phyloP scores from a whole-genome alignment of 2,113 vertebrate genomes.

The Gopherus flavomarginatus region DNA sequence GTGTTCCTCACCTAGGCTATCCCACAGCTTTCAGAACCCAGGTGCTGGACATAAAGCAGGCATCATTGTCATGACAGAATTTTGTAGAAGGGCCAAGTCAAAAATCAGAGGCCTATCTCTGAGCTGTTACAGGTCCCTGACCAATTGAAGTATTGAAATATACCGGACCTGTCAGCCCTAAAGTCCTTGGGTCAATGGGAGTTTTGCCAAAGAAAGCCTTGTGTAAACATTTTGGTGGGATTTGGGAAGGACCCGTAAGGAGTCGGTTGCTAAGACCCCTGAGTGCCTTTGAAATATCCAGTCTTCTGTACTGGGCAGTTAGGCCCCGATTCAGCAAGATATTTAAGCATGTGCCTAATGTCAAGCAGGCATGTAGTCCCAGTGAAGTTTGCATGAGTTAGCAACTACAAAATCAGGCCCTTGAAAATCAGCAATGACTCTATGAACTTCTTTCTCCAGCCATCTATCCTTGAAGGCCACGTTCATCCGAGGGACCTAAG shows the following conservation, averaged over 20 bases:
- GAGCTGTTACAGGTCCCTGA: neutral
- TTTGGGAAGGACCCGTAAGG: neutral
- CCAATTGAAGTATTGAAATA: neutral
- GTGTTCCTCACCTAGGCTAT: neutral
- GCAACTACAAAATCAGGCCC: neutral
- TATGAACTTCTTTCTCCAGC: neutral
- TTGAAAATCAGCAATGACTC: neutral
- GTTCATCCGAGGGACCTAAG: neutral
- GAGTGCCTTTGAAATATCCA: neutral
- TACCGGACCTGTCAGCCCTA: neutral
- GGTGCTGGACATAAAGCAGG: neutral
- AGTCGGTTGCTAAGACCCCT: neutral
- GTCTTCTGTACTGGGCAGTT: neutral
- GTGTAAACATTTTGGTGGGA: neutral
- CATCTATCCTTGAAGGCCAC: neutral
- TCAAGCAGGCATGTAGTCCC: neutral
- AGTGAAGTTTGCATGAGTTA: neutral
- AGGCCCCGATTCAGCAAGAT: neutral
- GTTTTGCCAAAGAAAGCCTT: neutral
- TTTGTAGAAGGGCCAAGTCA: neutral
- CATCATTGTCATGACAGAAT: neutral
- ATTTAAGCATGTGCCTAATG: neutral
- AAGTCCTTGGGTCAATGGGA: neutral
- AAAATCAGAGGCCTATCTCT: neutral
- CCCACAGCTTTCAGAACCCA: neutral